Evolutionary conservation across 2,797 vertebrate species (phyloP).

Genomic region (Halcyon leucocephala): DNA sequence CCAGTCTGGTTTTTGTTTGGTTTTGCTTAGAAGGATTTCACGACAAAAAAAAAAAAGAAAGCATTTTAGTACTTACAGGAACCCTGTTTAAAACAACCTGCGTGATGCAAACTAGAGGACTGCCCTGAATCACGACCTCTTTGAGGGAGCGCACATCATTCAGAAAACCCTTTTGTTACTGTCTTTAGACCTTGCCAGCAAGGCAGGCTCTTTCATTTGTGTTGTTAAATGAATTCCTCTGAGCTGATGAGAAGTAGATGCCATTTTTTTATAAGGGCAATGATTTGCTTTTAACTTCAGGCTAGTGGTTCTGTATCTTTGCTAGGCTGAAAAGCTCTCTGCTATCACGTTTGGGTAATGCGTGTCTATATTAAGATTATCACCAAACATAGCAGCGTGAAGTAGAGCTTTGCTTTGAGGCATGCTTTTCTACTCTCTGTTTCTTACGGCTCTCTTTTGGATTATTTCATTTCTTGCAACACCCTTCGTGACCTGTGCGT

Average conservation of each 20-base stretch:
- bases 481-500: not conserved
- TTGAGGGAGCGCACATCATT: not conserved
- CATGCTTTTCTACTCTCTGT: not conserved
- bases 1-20: not conserved
- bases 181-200: not conserved
- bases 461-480: not conserved
- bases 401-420: not conserved
- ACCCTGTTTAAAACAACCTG: not conserved
- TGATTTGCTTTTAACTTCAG: not conserved
- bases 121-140: not conserved
- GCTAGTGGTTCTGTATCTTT: not conserved
- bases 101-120: not conserved
- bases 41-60: accelerated
- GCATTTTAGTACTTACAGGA: not conserved
- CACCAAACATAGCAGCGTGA: not conserved
- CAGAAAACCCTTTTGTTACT: not conserved
- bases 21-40: not conserved
- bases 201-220: not conserved
- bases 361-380: accelerated
- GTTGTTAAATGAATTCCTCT: not conserved
- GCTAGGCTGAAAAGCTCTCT: not conserved
- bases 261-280: not conserved
- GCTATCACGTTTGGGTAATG: not conserved
- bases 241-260: not conserved
- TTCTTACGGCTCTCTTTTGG: not conserved